phyloP scores from a whole-genome alignment of 2,797 vertebrate genomes.

The Amazona finschi region DNA sequence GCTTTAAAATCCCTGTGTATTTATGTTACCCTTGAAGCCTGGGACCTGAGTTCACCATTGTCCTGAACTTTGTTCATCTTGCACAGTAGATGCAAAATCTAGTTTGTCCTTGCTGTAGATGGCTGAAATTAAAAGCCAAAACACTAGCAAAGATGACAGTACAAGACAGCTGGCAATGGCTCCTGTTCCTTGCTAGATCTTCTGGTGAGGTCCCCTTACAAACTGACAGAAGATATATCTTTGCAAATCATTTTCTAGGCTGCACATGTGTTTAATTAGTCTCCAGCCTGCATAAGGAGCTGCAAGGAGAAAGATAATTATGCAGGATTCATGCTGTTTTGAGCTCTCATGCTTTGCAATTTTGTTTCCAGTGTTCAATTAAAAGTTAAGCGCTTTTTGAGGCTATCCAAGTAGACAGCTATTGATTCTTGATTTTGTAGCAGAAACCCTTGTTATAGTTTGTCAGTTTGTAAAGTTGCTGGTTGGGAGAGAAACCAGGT shows the following conservation, averaged over 20 bases:
- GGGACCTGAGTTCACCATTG: fast-evolving
- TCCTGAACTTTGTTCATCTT: background rate
- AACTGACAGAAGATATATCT: background rate
- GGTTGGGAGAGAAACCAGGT: background rate
- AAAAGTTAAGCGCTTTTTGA: constrained; percentile 58
- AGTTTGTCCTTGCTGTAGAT: background rate
- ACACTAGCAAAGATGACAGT: background rate
- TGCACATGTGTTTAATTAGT: constrained; percentile 54
- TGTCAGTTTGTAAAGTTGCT: constrained; percentile 6
- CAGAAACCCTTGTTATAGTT: background rate
- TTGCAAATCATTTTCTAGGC: constrained; percentile 10
- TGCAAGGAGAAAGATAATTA: constrained; percentile 58
- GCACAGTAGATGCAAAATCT: background rate
- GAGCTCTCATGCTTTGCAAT: constrained; percentile 22
- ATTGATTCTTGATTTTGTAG: constrained; percentile 44
- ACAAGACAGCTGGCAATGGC: background rate
- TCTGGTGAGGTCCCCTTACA: background rate
- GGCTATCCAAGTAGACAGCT: constrained; percentile 30
- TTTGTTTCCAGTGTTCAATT: constrained; percentile 36
- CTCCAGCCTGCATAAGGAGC: constrained; percentile 24
- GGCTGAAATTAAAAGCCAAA: background rate
- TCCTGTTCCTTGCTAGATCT: background rate
- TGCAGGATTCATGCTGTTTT: constrained; percentile 39
- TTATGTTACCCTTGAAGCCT: background rate
- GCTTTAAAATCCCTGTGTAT: background rate